Conservation (phyloP, 2,113 vertebrate species). For the Chinchilla lanigera region DNA sequence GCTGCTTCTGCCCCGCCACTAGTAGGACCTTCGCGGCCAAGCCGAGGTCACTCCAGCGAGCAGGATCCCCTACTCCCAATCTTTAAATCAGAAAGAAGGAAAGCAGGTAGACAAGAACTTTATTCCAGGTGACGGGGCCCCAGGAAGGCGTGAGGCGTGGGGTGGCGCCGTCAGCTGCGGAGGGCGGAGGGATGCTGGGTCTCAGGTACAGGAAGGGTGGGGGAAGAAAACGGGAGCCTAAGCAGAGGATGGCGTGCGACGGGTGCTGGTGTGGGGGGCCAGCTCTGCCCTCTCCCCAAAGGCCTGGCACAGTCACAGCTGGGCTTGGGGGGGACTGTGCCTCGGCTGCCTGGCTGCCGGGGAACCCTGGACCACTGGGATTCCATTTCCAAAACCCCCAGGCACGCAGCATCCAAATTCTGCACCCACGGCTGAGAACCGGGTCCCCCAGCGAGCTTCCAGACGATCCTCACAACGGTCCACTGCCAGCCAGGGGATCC, state of each 20-base stretch:
- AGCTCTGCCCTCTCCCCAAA: neutral
- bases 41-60: neutral
- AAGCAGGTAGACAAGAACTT: neutral
- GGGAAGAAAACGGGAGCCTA: fast-evolving
- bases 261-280: no score
- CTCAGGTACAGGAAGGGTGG: neutral
- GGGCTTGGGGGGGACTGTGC: neutral
- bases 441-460: neutral
- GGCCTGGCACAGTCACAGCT: neutral
- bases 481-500: neutral
- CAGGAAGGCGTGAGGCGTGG: neutral
- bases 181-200: neutral
- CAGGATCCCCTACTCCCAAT: neutral
- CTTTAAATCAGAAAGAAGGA: neutral
- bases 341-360: neutral
- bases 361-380: neutral
- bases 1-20: neutral
- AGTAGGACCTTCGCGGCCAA: neutral
- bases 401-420: neutral
- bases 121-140: slow-evolving; percentile 41
- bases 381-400: neutral
- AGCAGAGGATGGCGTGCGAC: no score
- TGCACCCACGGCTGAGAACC: neutral
- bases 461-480: neutral
- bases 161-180: neutral